Conservation (phyloP, 2,797 vertebrate species). For the Sciaenops ocellatus region DNA sequence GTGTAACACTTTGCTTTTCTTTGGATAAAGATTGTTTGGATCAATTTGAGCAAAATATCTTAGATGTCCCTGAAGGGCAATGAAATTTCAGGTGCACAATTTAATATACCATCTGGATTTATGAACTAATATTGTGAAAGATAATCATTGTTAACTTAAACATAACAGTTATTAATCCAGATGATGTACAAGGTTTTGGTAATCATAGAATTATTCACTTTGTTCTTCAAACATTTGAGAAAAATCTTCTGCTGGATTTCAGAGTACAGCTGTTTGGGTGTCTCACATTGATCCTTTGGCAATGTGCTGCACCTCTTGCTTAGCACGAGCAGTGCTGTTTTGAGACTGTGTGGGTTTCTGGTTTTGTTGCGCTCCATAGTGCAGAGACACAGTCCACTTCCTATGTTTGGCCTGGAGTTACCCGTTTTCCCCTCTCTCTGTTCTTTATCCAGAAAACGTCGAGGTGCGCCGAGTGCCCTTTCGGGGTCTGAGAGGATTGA, state of each 20-base stretch:
- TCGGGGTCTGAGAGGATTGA: slow-evolving; percentile 99
- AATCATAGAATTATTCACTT: slow-evolving; percentile 16
- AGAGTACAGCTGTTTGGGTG: slow-evolving; percentile 44
- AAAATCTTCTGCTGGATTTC: slow-evolving; percentile 25
- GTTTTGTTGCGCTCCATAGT: slow-evolving; percentile 70
- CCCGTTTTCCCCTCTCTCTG: slow-evolving; percentile 72
- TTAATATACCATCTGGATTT: slow-evolving; percentile 48
- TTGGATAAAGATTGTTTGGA: slow-evolving; percentile 58
- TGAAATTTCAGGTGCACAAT: slow-evolving; percentile 29
- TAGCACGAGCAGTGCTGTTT: slow-evolving; percentile 72
- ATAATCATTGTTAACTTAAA: neutral
- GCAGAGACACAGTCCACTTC: slow-evolving; percentile 67
- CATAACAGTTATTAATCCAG: slow-evolving; percentile 43
- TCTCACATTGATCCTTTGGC: slow-evolving; percentile 75
- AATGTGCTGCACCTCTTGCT: slow-evolving; percentile 79
- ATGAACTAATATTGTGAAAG: slow-evolving; percentile 27
- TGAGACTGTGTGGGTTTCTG: slow-evolving; percentile 68
- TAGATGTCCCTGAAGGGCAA: slow-evolving; percentile 15
- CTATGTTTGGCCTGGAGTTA: slow-evolving; percentile 75
- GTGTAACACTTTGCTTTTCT: slow-evolving; percentile 55
- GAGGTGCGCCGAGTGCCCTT: slow-evolving; percentile 89
- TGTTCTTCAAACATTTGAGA: slow-evolving; percentile 28
- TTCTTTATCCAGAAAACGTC: slow-evolving; percentile 84
- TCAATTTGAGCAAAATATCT: slow-evolving; percentile 64
- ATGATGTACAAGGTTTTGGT: slow-evolving; percentile 21